Percentiles rank a stretch among this genome's conserved stretches.
Evolutionary conservation across 2,113 vertebrate genomes (phyloP).

Genomic region (Charadrius vociferus): DNA sequence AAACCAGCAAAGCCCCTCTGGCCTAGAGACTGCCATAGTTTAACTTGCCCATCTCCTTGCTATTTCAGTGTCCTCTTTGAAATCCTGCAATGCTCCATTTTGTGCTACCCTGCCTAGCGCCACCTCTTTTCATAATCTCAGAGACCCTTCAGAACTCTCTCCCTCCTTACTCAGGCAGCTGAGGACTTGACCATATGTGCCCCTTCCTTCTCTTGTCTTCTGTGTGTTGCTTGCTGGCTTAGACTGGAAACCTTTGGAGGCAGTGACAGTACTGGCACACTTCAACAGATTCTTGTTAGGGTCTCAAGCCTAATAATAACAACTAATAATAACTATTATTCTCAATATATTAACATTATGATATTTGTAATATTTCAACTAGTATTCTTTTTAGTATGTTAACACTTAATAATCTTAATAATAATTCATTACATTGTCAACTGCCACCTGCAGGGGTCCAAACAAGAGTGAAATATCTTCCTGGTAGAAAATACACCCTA

Average conservation of each 20-base stretch:
- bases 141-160: neutral
- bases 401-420: neutral
- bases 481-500: neutral
- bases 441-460: neutral
- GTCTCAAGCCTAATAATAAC: neutral
- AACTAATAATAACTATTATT: neutral
- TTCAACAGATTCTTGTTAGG: too few relatives aligned
- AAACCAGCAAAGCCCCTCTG: neutral
- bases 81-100: neutral
- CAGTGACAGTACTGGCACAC: neutral
- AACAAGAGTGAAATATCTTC: neutral
- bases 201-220: neutral
- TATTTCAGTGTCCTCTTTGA: neutral
- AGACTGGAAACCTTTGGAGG: neutral
- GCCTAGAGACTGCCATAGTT: too few relatives aligned
- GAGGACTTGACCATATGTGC: rapidly evolving
- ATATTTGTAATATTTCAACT: neutral
- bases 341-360: neutral
- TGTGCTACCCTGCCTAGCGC: neutral
- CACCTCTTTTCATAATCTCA: neutral
- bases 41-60: neutral
- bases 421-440: neutral
- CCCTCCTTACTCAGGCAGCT: neutral
- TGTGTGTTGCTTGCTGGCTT: neutral
- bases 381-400: neutral